Evolutionary conservation across 2,113 vertebrate genomes (phyloP), one percentile per base, ranked within the genome.

Genomic region (Monarcha castaneiventris): DNA sequence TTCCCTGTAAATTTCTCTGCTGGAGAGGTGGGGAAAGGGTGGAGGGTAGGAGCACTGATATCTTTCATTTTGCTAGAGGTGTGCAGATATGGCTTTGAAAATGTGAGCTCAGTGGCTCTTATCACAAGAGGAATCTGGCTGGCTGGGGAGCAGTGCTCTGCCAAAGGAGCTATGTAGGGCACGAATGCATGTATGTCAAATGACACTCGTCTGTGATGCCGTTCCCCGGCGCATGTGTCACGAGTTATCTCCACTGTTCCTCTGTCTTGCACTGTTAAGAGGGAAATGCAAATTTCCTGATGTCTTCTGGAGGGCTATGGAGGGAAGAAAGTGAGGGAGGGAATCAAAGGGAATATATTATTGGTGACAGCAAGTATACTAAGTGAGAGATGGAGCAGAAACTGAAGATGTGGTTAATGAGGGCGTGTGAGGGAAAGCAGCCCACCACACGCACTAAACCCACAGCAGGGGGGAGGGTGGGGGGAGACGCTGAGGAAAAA

Each of bases 271-370:
- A 6, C 39, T 46, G 14, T 39, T 93, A 35, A 79, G 81, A 84
- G 16, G 69, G 84, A 93, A 95, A 96, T 95, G 89, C 81, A 93
- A 85, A 96, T 94, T 91, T 80, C 16, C 82, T 26, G 5, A 30
- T 88, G 54, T 56, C 63, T 95, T 95, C 82, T 80, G 67, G 30
- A 94, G 71, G 49, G 49, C 78, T 27, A 4, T 3, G n/a, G 71
- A 71, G 30, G 49, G 81, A 89, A 96, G 74, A 91, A 91, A 89
- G 63, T 19, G 62, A 91, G 27, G 77, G 83, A 69, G 23, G 46
- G 18, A 95, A 96, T 94, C 89, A 96, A 95, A 97, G 78, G 35
- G 93, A 94, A 96, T 96, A 46, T 44, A 67, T 93, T 93, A 91
- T 26, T 83, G 66, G 51, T 94, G 89, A 87, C 91, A 94, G 93